phyloP scores from a whole-genome alignment of 2,797 vertebrate species.

The Odontamblyopus lacepedii region DNA sequence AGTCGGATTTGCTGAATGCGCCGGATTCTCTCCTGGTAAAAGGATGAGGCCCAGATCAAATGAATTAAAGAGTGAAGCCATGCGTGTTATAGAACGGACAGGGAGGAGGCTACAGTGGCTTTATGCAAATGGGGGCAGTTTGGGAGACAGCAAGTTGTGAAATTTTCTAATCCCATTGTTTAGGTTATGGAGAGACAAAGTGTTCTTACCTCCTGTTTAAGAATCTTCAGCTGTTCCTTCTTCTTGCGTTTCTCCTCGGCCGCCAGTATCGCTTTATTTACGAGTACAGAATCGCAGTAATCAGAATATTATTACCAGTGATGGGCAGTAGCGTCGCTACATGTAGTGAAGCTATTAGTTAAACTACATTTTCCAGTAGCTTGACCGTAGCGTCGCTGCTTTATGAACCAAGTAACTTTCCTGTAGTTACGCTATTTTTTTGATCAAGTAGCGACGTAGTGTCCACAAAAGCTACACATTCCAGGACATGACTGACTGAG shows the following conservation, averaged over 20 bases:
- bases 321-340: too few species aligned
- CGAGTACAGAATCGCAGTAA: slow-evolving; percentile 25
- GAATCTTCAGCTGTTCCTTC: slow-evolving; percentile 94
- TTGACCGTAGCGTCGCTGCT: too few species aligned
- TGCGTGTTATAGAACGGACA: slow-evolving; percentile 55
- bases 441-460: too few species aligned
- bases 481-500: too few species aligned
- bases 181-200: background rate
- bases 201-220: slow-evolving; percentile 90
- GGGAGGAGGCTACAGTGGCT: slow-evolving; percentile 28
- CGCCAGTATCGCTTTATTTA: slow-evolving; percentile 87
- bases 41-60: slow-evolving; percentile 71
- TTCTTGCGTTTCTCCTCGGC: slow-evolving; percentile 92
- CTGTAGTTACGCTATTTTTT: too few species aligned
- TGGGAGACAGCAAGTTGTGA: slow-evolving; percentile 40
- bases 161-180: slow-evolving; percentile 31
- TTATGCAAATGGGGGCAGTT: slow-evolving; percentile 53
- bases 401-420: too few species aligned
- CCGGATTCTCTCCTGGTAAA: slow-evolving; percentile 93
- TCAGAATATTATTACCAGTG: background rate
- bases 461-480: too few species aligned
- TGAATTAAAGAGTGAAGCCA: slow-evolving; percentile 70
- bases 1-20: slow-evolving; percentile 95
- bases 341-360: too few species aligned
- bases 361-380: too few species aligned